A percentile compares a stretch with the other conserved stretches of the same genome.
phyloP scores from a whole-genome alignment of 2,113 vertebrate genomes.

The Eptesicus fuscus region DNA sequence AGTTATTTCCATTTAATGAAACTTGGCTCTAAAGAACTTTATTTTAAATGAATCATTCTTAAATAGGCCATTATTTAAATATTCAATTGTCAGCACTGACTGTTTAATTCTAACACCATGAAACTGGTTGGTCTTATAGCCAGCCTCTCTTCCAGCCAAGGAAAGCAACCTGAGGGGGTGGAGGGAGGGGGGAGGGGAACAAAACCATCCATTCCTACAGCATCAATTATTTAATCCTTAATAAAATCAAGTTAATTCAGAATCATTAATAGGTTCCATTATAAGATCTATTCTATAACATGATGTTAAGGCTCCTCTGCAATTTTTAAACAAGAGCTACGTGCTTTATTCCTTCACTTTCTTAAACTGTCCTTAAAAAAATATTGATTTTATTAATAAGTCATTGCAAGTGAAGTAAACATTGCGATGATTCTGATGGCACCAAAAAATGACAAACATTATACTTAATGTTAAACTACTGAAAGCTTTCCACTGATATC shows the following conservation, averaged over 20 bases:
- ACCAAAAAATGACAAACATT: background rate
- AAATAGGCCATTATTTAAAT: background rate
- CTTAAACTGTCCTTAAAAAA: background rate
- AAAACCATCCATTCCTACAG: background rate
- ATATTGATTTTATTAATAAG: slow-evolving; percentile 20
- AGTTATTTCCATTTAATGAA: background rate
- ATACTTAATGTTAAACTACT: background rate
- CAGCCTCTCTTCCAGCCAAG: background rate
- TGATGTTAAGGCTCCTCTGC: background rate
- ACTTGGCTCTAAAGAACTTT: background rate
- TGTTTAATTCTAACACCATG: background rate
- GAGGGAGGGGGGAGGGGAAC: background rate
- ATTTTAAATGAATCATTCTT: slow-evolving; percentile 16
- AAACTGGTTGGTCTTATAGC: background rate
- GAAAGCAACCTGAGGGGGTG: background rate
- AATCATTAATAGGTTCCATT: background rate
- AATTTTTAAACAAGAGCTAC: slow-evolving; percentile 12
- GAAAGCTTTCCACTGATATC: background rate
- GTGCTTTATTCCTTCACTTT: background rate
- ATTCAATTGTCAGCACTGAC: background rate
- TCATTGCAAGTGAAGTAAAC: background rate
- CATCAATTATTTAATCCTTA: background rate
- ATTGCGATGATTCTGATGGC: background rate
- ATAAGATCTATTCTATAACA: background rate
- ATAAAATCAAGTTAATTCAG: slow-evolving; percentile 7